A percentile compares a stretch with the other conserved stretches of the same genome.
These are phyloP conservation scores for Sepiola atlantica DNA, from an alignment of 2,888 invertebrate species.

Conservation along the genomic window DNA sequence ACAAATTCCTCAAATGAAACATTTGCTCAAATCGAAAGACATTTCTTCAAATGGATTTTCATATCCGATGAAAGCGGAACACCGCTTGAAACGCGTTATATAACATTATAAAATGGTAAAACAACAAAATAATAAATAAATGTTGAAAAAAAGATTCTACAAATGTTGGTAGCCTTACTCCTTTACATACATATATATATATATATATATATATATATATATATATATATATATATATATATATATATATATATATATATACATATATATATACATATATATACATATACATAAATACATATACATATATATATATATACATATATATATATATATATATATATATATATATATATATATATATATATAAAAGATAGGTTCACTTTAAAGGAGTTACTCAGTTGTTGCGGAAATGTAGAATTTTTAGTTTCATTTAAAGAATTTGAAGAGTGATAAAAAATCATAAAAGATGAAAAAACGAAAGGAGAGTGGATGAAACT, in stretches of 20 bases:
- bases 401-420: neutral
- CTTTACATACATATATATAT: no score
- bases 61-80: no score
- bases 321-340: neutral
- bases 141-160: no score
- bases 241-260: constrained; percentile 32
- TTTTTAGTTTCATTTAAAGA: no score
- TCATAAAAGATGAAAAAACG: neutral
- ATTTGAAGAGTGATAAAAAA: neutral
- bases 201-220: no score
- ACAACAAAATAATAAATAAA: no score
- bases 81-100: no score
- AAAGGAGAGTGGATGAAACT: neutral
- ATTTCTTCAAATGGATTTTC: no score
- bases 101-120: no score
- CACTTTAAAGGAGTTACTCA: neutral
- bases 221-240: neutral
- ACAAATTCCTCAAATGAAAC: no score
- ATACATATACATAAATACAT: neutral
- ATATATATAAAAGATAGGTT: neutral
- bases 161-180: no score
- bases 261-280: neutral
- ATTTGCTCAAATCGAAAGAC: no score
- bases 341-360: neutral
- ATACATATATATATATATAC: neutral